A percentile compares a stretch with the other conserved stretches of the same genome.
These are phyloP conservation scores for Hydraecia micacea DNA, from an alignment of 2,888 invertebrate species.

Conservation along the genomic window DNA sequence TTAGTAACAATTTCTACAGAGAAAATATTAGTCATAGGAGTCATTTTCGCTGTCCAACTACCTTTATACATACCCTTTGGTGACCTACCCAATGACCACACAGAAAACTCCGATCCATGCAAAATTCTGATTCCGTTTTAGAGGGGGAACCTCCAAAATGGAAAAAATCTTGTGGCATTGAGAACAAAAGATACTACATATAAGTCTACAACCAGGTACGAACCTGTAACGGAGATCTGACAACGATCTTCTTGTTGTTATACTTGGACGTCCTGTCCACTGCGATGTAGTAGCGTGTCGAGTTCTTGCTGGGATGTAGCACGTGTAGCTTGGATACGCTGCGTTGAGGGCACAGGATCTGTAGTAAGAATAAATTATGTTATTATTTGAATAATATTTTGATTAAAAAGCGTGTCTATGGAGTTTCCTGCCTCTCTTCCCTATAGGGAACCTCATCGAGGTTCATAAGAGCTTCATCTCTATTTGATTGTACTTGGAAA, in stretches of 20 bases:
- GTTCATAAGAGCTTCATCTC: background rate
- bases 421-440: too few relatives aligned
- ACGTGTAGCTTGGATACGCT: slow-evolving; percentile 92
- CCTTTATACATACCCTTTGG: background rate
- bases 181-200: background rate
- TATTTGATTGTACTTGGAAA: background rate
- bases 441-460: background rate
- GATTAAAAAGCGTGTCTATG: background rate
- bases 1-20: too few relatives aligned
- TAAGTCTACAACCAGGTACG: background rate
- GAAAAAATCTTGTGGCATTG: too few relatives aligned
- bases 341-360: slow-evolving; percentile 92
- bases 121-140: background rate
- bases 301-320: slow-evolving; percentile 91
- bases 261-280: slow-evolving; percentile 91
- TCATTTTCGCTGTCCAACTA: background rate
- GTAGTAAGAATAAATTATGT: background rate
- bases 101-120: background rate
- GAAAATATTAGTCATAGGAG: background rate
- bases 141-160: background rate
- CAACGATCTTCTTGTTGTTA: slow-evolving; percentile 90
- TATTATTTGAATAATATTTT: background rate
- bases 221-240: slow-evolving; percentile 94
- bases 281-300: slow-evolving; percentile 92
- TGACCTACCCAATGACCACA: background rate